phyloP scores from a whole-genome alignment of 2,113 vertebrate genomes.

The Limnothrissa miodon region DNA sequence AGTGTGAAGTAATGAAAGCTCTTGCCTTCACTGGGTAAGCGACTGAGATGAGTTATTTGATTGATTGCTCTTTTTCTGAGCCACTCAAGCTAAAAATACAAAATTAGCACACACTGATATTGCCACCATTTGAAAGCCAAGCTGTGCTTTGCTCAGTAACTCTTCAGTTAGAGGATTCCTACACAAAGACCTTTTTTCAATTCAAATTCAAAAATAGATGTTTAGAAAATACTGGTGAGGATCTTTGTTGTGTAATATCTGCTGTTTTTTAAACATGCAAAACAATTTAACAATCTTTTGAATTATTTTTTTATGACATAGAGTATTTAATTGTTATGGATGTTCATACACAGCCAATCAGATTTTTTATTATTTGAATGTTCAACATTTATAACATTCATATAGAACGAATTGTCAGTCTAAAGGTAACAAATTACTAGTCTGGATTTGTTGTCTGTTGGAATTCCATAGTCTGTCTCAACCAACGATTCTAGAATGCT shows the following conservation, averaged over 20 bases:
- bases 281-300: too few relatives aligned
- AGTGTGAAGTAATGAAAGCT: not conserved
- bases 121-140: not conserved
- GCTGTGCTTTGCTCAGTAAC: not conserved
- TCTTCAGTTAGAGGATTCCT: not conserved
- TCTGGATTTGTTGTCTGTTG: not conserved
- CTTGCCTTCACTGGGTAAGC: not conserved
- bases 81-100: not conserved
- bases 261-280: too few relatives aligned
- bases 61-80: too few relatives aligned
- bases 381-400: not conserved
- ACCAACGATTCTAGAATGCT: too few relatives aligned
- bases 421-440: not conserved
- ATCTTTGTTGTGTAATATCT: too few relatives aligned
- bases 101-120: not conserved
- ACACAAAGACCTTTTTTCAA: too few relatives aligned
- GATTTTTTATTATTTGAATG: not conserved
- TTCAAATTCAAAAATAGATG: not conserved
- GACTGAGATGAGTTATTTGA: not conserved
- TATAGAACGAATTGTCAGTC: not conserved
- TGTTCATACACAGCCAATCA: too few relatives aligned
- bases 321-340: too few relatives aligned
- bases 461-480: not conserved
- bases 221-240: not conserved
- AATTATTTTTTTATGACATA: not conserved